Percentiles rank a stretch among this genome's conserved stretches.
Conservation (phyloP, 2,888 invertebrate species). For the Idaea biselata region DNA sequence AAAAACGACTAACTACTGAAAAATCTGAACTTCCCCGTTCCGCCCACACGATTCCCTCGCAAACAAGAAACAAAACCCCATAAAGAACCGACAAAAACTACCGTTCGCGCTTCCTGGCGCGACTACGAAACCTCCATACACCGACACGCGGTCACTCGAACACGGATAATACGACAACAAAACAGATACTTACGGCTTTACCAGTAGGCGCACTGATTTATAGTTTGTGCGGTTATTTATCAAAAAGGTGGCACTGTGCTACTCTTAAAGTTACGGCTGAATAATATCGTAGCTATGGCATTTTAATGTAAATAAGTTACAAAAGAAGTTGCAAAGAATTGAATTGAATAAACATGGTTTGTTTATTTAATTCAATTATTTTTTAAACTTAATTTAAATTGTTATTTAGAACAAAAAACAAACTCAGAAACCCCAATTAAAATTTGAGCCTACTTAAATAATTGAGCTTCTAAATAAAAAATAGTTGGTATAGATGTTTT, state of each 20-base stretch:
- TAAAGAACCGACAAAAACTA: constrained; percentile 58
- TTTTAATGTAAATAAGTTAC: neutral
- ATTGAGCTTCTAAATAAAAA: too few relatives aligned
- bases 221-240: constrained; percentile 60
- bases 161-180: constrained; percentile 39
- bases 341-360: too few relatives aligned
- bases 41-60: constrained; percentile 26
- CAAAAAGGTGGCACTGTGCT: constrained; percentile 47
- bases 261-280: constrained; percentile 13
- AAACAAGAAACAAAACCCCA: constrained; percentile 58
- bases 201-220: constrained; percentile 49
- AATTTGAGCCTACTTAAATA: too few relatives aligned
- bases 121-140: constrained; percentile 23
- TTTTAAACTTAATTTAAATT: too few relatives aligned
- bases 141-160: constrained; percentile 50
- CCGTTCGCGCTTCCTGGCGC: constrained; percentile 56
- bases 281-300: neutral
- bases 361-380: too few relatives aligned
- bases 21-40: constrained; percentile 10
- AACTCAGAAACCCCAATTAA: too few relatives aligned
- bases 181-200: constrained; percentile 27
- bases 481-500: too few relatives aligned
- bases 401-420: too few relatives aligned
- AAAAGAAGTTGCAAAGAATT: too few relatives aligned
- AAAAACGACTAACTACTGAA: neutral